phyloP scores from a whole-genome alignment of 2,888 invertebrate genomes.

The Galeruca laticollis region DNA sequence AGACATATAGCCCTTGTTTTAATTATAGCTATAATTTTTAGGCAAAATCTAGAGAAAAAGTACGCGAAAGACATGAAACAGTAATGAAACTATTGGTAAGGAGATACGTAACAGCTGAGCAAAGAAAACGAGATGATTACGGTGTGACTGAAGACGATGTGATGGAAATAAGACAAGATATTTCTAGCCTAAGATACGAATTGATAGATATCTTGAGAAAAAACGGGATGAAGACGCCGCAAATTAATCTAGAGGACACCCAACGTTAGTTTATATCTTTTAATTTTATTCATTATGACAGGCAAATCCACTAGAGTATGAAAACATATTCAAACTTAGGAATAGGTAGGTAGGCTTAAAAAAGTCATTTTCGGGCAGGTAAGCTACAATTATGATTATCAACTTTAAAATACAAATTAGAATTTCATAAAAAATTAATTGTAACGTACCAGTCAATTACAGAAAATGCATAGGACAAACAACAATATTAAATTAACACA shows the following conservation, averaged over 20 bases:
- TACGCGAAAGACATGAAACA: slow-evolving; percentile 79
- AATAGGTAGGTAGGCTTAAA: too few relatives aligned
- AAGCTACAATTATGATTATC: too few relatives aligned
- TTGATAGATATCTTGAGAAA: slow-evolving; percentile 90
- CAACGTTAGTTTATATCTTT: slow-evolving; percentile 66
- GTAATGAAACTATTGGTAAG: slow-evolving; percentile 91
- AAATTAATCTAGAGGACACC: slow-evolving; percentile 76
- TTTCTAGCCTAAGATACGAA: slow-evolving; percentile 93
- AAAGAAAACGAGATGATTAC: slow-evolving; percentile 88
- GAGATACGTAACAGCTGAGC: slow-evolving; percentile 85
- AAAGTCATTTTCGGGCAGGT: too few relatives aligned
- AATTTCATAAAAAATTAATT: too few relatives aligned
- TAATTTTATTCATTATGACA: too few relatives aligned
- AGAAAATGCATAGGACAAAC: too few relatives aligned
- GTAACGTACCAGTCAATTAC: too few relatives aligned
- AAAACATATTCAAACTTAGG: too few relatives aligned
- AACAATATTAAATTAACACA: too few relatives aligned
- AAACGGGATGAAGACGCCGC: slow-evolving; percentile 89
- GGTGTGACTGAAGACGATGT: slow-evolving; percentile 97
- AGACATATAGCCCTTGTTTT: slow-evolving; percentile 13
- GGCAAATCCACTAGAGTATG: too few relatives aligned
- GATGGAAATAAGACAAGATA: slow-evolving; percentile 97
- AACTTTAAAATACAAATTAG: too few relatives aligned
- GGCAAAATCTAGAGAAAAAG: slow-evolving; percentile 81
- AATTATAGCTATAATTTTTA: slow-evolving; percentile 56